Evolutionary conservation across 1,140 invertebrate species (phyloP).

Genomic region (Dufourea novaeangliae): DNA sequence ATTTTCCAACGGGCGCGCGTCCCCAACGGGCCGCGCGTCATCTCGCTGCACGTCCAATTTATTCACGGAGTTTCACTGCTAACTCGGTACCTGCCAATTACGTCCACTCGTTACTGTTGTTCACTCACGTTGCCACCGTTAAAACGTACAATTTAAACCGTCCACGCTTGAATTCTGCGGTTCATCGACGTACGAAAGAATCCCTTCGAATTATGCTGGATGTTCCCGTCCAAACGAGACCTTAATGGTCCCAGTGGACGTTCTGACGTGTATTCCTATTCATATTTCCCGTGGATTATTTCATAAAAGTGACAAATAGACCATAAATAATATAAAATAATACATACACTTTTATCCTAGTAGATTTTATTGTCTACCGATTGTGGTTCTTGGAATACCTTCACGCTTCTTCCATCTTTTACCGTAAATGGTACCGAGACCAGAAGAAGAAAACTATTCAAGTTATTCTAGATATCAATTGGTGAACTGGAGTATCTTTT

Average conservation of each 20-base stretch:
- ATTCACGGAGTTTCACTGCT: slow-evolving; percentile 58
- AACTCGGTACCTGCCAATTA: slow-evolving; percentile 58
- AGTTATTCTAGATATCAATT: no score
- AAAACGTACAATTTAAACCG: slow-evolving; percentile 13
- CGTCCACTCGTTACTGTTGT: slow-evolving; percentile 52
- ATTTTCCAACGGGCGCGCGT: slow-evolving; percentile 66
- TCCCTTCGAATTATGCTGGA: not conserved
- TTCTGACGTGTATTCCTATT: no score
- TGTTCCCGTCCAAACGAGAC: not conserved
- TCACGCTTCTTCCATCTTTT: no score
- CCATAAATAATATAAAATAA: no score
- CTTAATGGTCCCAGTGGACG: not conserved
- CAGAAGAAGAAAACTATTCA: no score
- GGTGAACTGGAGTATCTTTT: no score
- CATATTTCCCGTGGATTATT: no score
- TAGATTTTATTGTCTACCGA: no score
- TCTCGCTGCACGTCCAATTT: slow-evolving; percentile 57
- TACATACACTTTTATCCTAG: no score
- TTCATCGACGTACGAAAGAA: slow-evolving; percentile 5
- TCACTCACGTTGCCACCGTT: slow-evolving; percentile 24
- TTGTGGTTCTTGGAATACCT: no score
- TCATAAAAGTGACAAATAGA: no score
- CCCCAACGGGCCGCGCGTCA: slow-evolving; percentile 48
- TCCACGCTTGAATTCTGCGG: slow-evolving; percentile 2
- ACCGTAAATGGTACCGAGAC: not conserved